phyloP scores from a whole-genome alignment of 2,888 invertebrate genomes.

The Cerceris rybyensis region DNA sequence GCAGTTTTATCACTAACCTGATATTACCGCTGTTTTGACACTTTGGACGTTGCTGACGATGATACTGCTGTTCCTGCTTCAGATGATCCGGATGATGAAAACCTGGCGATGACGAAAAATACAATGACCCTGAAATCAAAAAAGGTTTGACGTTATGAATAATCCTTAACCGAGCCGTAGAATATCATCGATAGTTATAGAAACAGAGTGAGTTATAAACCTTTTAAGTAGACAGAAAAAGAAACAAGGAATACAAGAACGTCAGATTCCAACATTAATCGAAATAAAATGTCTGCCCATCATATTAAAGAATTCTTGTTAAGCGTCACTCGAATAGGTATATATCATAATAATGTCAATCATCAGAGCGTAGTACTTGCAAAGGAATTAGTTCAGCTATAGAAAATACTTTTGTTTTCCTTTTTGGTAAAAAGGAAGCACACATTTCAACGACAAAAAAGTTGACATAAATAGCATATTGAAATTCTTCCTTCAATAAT shows the following conservation, averaged over 20 bases:
- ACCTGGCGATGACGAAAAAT: constrained; percentile 1
- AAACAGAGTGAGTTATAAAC: not conserved
- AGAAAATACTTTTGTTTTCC: not conserved
- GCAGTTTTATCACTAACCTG: constrained; percentile 38
- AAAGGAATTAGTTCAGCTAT: not conserved
- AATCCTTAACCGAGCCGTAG: not conserved
- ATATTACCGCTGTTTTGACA: not conserved
- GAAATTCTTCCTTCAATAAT: too few species aligned
- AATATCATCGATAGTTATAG: not conserved
- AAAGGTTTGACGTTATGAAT: constrained; percentile 20
- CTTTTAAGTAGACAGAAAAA: not conserved
- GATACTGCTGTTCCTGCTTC: not conserved
- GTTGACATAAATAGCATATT: too few species aligned
- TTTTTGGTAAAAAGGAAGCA: too few species aligned
- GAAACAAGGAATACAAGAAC: not conserved
- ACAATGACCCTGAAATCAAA: constrained; percentile 53
- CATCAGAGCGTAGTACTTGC: not conserved
- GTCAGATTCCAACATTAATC: not conserved
- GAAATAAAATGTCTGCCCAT: too few species aligned
- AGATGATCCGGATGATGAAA: constrained; percentile 5
- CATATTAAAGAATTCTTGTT: too few species aligned
- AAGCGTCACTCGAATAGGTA: not conserved
- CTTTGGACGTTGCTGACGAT: not conserved
- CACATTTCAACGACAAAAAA: too few species aligned
- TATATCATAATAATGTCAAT: not conserved